These are phyloP conservation scores for Brachystomella parvula DNA, from an alignment of 1,140 invertebrate genomes.

Conservation along the genomic window DNA sequence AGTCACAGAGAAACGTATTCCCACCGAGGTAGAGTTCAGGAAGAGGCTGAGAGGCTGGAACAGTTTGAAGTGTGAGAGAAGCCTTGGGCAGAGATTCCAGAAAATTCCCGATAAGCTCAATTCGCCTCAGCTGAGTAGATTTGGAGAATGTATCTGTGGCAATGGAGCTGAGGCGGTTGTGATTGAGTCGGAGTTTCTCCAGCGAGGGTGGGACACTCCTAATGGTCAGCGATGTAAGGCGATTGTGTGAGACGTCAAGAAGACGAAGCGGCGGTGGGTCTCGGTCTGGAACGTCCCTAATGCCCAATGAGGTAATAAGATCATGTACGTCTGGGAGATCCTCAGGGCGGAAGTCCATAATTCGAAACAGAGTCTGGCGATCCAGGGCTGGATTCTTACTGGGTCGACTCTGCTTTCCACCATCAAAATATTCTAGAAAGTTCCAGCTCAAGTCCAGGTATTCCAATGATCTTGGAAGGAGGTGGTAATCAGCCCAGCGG, in stretches of 20 bases:
- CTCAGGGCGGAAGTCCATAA: too few relatives aligned
- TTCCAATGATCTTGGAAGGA: neutral
- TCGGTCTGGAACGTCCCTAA: too few relatives aligned
- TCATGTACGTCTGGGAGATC: too few relatives aligned
- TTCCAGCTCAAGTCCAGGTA: constrained; percentile 48
- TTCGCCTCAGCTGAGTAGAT: constrained; percentile 76
- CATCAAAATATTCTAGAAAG: neutral
- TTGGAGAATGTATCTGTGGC: constrained; percentile 84
- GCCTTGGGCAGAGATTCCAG: constrained; percentile 75
- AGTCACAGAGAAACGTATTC: constrained; percentile 85
- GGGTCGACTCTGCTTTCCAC: constrained; percentile 42
- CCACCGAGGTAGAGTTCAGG: constrained; percentile 85
- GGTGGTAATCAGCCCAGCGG: neutral
- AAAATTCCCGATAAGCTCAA: constrained; percentile 76
- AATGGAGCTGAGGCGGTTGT: constrained; percentile 77
- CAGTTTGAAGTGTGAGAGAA: constrained; percentile 69
- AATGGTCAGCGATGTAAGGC: constrained; percentile 67
- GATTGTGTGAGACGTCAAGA: constrained; percentile 77
- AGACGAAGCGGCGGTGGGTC: constrained; percentile 41
- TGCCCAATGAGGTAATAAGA: neutral
- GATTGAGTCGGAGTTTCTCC: constrained; percentile 69
- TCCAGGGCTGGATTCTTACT: constrained; percentile 42
- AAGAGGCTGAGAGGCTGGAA: constrained; percentile 60
- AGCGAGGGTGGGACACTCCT: constrained; percentile 66
- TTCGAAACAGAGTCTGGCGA: too few relatives aligned